A percentile compares a stretch with the other conserved stretches of the same genome.
phyloP scores from a whole-genome alignment of 2,888 invertebrate species.

The Ernsta delagoae region DNA sequence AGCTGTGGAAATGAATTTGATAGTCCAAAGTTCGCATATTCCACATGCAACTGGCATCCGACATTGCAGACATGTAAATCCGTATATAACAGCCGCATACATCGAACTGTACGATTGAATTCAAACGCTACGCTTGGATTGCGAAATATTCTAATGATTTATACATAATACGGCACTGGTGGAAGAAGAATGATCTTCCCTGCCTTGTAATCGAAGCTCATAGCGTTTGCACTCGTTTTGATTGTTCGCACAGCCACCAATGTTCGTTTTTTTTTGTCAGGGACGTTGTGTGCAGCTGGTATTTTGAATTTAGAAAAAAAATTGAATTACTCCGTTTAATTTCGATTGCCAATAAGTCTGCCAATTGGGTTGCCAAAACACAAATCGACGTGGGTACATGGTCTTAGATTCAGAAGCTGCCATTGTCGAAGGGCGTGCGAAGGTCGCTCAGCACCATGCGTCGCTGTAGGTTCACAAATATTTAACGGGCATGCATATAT shows the following conservation, averaged over 20 bases:
- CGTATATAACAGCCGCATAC: constrained; percentile 4
- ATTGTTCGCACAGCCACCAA: constrained; percentile 12
- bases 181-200: no score
- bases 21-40: background rate
- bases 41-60: constrained; percentile 22
- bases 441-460: constrained; percentile 56
- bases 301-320: background rate
- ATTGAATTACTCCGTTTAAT: constrained; percentile 20
- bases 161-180: no score
- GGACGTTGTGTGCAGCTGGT: constrained; percentile 8
- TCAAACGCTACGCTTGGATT: background rate
- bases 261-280: background rate
- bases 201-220: constrained; percentile 1
- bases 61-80: constrained; percentile 16
- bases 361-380: constrained; percentile 45
- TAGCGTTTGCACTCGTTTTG: background rate
- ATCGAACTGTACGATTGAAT: background rate
- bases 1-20: background rate
- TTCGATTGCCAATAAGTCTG: constrained; percentile 35
- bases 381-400: constrained; percentile 43
- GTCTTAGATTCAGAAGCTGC: constrained; percentile 42
- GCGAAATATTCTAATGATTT: background rate
- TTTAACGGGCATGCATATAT: constrained; percentile 64
- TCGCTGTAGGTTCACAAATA: constrained; percentile 51
- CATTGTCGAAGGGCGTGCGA: constrained; percentile 38